Conservation (phyloP, 2,113 vertebrate species). For the Monarcha castaneiventris region DNA sequence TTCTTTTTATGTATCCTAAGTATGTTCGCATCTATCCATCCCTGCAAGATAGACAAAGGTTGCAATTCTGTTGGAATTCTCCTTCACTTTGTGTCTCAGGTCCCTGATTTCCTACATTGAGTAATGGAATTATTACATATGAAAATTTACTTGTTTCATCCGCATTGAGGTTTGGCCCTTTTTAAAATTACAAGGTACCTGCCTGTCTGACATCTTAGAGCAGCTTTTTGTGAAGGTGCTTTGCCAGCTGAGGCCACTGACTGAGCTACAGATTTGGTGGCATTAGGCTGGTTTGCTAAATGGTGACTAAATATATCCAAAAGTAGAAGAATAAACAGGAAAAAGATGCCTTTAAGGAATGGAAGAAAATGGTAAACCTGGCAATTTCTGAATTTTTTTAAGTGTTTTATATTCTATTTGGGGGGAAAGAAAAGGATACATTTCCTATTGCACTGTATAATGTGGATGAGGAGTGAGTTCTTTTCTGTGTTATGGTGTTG, state of each 20-base stretch:
- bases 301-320: not conserved
- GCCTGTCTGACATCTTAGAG: not conserved
- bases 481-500: not conserved
- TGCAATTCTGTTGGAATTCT: not conserved
- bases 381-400: not conserved
- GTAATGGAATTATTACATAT: not conserved
- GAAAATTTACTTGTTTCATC: not conserved
- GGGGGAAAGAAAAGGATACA: rapidly evolving
- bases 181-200: not conserved
- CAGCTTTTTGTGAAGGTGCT: not conserved
- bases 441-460: not conserved
- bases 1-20: not conserved
- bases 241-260: not conserved
- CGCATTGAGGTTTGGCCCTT: not conserved
- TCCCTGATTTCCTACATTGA: not conserved
- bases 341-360: not conserved
- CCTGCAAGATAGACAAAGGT: not conserved
- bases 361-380: not conserved
- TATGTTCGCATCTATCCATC: not conserved
- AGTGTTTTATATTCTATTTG: not conserved
- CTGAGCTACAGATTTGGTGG: not conserved
- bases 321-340: not conserved
- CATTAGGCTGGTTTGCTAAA: not conserved
- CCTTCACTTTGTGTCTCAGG: not conserved
- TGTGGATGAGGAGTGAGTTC: not conserved